Percentiles rank a stretch among this genome's conserved stretches.
phyloP scores from a whole-genome alignment of 2,888 invertebrate species.

The Amphiduros pacificus region DNA sequence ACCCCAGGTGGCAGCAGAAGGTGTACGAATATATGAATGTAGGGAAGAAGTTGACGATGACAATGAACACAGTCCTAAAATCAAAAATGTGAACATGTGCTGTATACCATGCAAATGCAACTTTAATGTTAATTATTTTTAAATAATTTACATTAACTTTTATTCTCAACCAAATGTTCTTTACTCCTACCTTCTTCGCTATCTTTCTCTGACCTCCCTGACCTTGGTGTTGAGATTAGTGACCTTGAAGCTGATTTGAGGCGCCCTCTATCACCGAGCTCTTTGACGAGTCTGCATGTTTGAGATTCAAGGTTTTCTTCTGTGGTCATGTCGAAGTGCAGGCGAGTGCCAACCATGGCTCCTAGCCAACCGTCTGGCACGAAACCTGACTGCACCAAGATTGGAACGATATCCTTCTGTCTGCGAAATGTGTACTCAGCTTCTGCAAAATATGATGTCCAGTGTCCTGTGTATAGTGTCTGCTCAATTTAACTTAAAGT shows the following conservation, averaged over 20 bases:
- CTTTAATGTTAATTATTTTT: no score
- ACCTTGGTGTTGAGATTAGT: not conserved
- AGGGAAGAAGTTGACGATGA: constrained; percentile 21
- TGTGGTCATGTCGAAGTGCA: constrained; percentile 52
- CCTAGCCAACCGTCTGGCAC: constrained; percentile 58
- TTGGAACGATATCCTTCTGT: constrained; percentile 52
- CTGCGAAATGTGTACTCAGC: constrained; percentile 55
- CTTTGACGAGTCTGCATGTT: constrained; percentile 42
- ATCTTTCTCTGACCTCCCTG: not conserved
- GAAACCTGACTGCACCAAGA: constrained; percentile 48
- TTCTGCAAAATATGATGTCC: constrained; percentile 37
- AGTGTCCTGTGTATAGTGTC: no score
- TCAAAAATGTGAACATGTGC: not conserved
- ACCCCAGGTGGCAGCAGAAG: constrained; percentile 15
- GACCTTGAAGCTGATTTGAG: not conserved
- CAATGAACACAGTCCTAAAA: not conserved
- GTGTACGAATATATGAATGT: constrained; percentile 17
- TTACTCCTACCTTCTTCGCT: not conserved
- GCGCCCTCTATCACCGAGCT: constrained; percentile 45
- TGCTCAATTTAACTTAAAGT: no score
- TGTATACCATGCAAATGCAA: no score
- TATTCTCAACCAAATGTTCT: not conserved
- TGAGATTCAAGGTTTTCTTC: constrained; percentile 36
- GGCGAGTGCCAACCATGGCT: constrained; percentile 50
- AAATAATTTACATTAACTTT: no score